A percentile compares a stretch with the other conserved stretches of the same genome.
Evolutionary conservation across 2,113 vertebrate genomes (phyloP).

Genomic region (Esox niger): DNA sequence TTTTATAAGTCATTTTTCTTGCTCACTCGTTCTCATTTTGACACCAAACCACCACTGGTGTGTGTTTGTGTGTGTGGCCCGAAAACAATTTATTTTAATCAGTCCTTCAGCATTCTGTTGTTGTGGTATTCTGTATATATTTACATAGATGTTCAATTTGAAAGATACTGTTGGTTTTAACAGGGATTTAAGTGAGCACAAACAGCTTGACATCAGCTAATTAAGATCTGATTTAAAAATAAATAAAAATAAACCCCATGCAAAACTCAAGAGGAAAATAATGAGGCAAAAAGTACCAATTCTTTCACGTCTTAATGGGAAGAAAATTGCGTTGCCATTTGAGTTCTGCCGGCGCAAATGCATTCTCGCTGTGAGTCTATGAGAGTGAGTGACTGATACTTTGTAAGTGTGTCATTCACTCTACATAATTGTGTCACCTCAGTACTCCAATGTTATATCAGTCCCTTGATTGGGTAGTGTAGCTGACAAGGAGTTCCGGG

Average conservation of each 20-base stretch:
- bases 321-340: conserved; percentile 30
- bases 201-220: conserved; percentile 1
- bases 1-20: neutral
- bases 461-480: conserved; percentile 24
- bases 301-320: conserved; percentile 7
- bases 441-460: conserved; percentile 14
- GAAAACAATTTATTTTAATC: neutral
- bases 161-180: neutral
- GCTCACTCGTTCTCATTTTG: too few relatives aligned
- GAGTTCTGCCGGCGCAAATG: conserved; percentile 34
- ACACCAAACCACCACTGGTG: too few relatives aligned
- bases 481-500: conserved; percentile 33
- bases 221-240: neutral
- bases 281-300: conserved; percentile 33
- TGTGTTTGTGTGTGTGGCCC: too few relatives aligned
- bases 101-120: neutral
- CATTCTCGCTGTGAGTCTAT: conserved; percentile 17
- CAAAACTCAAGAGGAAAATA: conserved; percentile 21
- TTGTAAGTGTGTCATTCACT: conserved; percentile 6
- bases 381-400: too few relatives aligned
- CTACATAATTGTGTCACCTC: conserved; percentile 53
- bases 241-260: neutral
- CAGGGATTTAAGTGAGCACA: neutral
- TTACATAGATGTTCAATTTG: too few relatives aligned
- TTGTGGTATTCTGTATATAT: too few relatives aligned